These are phyloP conservation scores for Cetoscarus ocellatus DNA, from an alignment of 2,797 vertebrate species.

Conservation along the genomic window DNA sequence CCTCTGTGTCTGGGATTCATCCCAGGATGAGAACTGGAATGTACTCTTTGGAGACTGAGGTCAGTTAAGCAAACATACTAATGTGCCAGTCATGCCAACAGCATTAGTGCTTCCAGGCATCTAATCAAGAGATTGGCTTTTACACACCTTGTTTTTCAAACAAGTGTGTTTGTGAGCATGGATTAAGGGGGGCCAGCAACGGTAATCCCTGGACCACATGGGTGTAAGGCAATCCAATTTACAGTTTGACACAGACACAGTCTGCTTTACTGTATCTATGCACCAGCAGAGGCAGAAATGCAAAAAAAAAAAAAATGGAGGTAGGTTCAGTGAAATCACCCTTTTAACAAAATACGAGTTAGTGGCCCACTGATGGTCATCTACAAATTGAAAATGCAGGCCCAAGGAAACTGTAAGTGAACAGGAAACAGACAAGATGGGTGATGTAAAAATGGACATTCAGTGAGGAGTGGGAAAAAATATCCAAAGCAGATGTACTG, in stretches of 20 bases:
- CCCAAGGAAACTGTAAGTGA: too few relatives aligned
- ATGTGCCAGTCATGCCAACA: constrained; percentile 66
- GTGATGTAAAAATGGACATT: too few relatives aligned
- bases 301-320: neutral
- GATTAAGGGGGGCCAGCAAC: constrained; percentile 61
- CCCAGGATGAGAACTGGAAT: constrained; percentile 48
- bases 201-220: constrained; percentile 74
- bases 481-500: too few relatives aligned
- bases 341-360: too few relatives aligned
- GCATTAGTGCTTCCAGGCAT: constrained; percentile 51
- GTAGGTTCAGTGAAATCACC: too few relatives aligned
- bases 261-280: constrained; percentile 19
- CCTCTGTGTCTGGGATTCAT: constrained; percentile 36
- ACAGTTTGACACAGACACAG: constrained; percentile 51
- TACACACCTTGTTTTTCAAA: constrained; percentile 60
- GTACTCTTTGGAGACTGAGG: constrained; percentile 46
- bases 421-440: too few relatives aligned
- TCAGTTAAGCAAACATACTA: constrained; percentile 59
- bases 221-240: constrained; percentile 76
- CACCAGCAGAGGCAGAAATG: neutral
- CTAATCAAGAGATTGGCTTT: constrained; percentile 58
- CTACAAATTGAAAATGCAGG: too few relatives aligned
- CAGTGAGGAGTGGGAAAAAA: too few relatives aligned
- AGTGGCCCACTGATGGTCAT: too few relatives aligned
- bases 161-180: constrained; percentile 38